A percentile compares a stretch with the other conserved stretches of the same genome.
These are phyloP conservation scores for Tachina grossa DNA, from an alignment of 2,888 invertebrate species.

Conservation along the genomic window DNA sequence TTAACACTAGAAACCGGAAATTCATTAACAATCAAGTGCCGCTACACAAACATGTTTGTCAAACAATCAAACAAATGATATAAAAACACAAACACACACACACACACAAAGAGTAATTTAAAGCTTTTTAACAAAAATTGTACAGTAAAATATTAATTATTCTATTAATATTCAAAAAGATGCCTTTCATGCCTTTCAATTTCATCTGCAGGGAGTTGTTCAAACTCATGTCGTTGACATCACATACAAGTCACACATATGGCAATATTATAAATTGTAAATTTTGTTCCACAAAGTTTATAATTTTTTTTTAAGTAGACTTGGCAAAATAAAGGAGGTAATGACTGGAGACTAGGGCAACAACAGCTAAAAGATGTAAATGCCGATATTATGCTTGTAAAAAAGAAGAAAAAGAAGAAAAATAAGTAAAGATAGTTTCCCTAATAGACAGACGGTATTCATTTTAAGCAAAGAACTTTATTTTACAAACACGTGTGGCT, in stretches of 20 bases:
- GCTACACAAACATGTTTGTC: background rate
- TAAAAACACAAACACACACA: background rate
- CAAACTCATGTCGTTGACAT: conserved; percentile 63
- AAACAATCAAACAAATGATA: background rate
- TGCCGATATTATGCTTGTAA: conserved; percentile 19
- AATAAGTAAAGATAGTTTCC: conserved; percentile 29
- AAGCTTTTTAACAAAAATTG: conserved; percentile 36
- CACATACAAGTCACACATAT: conserved; percentile 26
- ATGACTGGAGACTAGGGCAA: background rate
- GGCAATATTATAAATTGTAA: conserved; percentile 6
- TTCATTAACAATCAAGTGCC: conserved; percentile 41
- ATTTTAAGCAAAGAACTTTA: conserved; percentile 32
- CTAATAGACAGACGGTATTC: conserved; percentile 10
- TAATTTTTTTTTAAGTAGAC: background rate
- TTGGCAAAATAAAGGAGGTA: conserved; percentile 9
- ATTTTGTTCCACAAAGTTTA: conserved; percentile 22
- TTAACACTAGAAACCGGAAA: conserved; percentile 31
- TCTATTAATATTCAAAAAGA: conserved; percentile 71
- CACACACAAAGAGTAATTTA: conserved; percentile 12
- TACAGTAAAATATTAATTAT: conserved; percentile 65
- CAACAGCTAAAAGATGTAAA: conserved; percentile 22
- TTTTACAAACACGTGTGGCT: conserved; percentile 5
- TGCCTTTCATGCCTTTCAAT: conserved; percentile 33
- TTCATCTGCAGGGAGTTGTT: conserved; percentile 37
- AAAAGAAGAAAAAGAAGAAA: background rate